Percentiles rank a stretch among this genome's conserved stretches.
These are phyloP conservation scores for Brachyrhaphis roseni DNA, from an alignment of 2,797 vertebrate genomes.

Conservation along the genomic window DNA sequence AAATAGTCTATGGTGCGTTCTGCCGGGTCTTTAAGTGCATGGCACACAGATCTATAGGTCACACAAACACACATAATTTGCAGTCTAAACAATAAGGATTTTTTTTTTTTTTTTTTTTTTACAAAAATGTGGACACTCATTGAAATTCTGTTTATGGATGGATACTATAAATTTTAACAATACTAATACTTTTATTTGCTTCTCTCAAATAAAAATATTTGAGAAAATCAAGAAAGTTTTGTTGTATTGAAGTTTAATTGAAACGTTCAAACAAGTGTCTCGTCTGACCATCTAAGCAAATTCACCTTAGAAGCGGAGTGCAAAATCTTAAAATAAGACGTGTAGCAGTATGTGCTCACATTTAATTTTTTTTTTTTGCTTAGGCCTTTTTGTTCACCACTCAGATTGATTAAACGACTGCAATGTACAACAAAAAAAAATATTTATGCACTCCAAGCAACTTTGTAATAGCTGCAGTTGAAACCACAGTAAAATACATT, in stretches of 20 bases:
- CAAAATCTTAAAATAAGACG: neutral
- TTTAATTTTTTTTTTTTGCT: neutral
- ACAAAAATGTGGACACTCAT: neutral
- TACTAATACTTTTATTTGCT: neutral
- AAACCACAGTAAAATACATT: neutral
- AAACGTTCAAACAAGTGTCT: neutral
- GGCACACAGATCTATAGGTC: constrained; percentile 40
- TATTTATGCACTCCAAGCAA: neutral
- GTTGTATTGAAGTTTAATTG: neutral
- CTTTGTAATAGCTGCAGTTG: neutral
- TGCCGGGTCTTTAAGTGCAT: constrained; percentile 32
- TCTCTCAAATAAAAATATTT: too few relatives aligned
- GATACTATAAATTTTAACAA: neutral
- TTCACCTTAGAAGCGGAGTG: neutral
- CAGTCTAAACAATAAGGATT: neutral
- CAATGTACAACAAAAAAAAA: neutral
- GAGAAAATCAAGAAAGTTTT: neutral
- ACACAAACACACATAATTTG: constrained; percentile 31
- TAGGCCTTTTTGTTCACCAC: neutral
- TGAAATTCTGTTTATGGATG: neutral
- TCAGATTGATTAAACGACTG: neutral
- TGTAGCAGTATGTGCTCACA: neutral
- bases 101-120: neutral
- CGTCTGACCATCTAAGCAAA: neutral
- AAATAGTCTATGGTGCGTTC: constrained; percentile 49